A percentile compares a stretch with the other conserved stretches of the same genome.
Evolutionary conservation across 2,797 vertebrate species (phyloP).

Genomic region (Periophthalmus magnuspinnatus): DNA sequence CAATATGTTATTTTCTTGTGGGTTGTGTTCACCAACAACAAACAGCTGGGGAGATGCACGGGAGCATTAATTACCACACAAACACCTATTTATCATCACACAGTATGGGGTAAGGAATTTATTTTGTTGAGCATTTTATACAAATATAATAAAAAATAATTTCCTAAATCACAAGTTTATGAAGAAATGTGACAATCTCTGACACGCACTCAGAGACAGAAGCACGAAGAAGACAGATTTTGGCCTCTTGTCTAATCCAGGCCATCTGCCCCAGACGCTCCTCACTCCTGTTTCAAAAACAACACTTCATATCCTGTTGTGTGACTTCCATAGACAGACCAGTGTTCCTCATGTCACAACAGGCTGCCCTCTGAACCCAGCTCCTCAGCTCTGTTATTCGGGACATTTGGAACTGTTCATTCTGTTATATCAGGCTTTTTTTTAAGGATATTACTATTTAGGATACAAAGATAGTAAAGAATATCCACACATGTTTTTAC

Average conservation of each 20-base stretch:
- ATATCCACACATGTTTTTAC: too few relatives aligned
- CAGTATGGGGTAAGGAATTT: background rate
- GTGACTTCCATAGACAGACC: slow-evolving; percentile 56
- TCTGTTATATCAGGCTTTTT: too few relatives aligned
- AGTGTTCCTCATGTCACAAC: slow-evolving; percentile 55
- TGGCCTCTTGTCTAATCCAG: slow-evolving; percentile 25
- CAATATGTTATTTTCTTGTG: background rate
- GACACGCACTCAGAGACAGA: slow-evolving; percentile 45
- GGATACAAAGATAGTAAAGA: too few relatives aligned
- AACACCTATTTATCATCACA: background rate
- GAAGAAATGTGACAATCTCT: slow-evolving; percentile 33
- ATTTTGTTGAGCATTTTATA: background rate
- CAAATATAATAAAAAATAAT: background rate
- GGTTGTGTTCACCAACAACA: background rate
- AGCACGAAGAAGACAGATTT: slow-evolving; percentile 43
- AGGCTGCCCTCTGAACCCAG: slow-evolving; percentile 28
- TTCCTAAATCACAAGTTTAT: background rate
- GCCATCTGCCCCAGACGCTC: slow-evolving; percentile 55
- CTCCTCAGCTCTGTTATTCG: too few relatives aligned
- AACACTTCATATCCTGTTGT: slow-evolving; percentile 61
- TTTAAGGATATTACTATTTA: too few relatives aligned
- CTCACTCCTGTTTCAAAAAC: slow-evolving; percentile 51
- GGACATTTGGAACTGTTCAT: too few relatives aligned
- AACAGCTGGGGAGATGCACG: background rate
- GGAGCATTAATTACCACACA: background rate